Conservation (phyloP, 2,113 vertebrate genomes). For the Festucalex cinctus region DNA sequence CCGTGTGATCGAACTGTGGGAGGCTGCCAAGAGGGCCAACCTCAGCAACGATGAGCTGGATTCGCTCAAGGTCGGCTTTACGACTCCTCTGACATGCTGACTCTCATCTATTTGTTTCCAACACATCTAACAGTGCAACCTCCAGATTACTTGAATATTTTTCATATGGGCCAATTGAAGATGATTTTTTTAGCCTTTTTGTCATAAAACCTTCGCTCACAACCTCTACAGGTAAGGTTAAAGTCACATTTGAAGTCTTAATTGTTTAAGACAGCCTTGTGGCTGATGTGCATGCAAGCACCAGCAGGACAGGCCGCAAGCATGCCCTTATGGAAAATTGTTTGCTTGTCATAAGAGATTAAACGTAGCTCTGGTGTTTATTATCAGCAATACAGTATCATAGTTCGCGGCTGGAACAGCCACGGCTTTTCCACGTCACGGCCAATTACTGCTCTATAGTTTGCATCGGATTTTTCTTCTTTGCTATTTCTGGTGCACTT, state of each 20-base stretch:
- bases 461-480: background rate
- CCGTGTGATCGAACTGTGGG: constrained; percentile 93
- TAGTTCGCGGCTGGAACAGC: background rate
- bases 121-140: background rate
- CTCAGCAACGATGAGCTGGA: constrained; percentile 86
- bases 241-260: background rate
- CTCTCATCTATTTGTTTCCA: background rate
- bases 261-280: background rate
- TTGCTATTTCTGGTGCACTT: background rate
- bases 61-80: constrained; percentile 82
- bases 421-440: background rate
- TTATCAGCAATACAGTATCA: background rate
- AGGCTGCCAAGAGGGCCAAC: constrained; percentile 86
- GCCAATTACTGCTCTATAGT: background rate
- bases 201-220: no score
- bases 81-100: background rate
- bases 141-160: background rate
- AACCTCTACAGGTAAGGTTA: no score
- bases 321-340: background rate
- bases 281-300: background rate
- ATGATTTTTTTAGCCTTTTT: background rate
- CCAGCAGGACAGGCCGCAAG: background rate
- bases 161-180: background rate
- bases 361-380: background rate
- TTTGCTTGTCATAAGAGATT: background rate